These are phyloP conservation scores for Campoletis raptor DNA, from an alignment of 2,888 invertebrate genomes.

Conservation along the genomic window DNA sequence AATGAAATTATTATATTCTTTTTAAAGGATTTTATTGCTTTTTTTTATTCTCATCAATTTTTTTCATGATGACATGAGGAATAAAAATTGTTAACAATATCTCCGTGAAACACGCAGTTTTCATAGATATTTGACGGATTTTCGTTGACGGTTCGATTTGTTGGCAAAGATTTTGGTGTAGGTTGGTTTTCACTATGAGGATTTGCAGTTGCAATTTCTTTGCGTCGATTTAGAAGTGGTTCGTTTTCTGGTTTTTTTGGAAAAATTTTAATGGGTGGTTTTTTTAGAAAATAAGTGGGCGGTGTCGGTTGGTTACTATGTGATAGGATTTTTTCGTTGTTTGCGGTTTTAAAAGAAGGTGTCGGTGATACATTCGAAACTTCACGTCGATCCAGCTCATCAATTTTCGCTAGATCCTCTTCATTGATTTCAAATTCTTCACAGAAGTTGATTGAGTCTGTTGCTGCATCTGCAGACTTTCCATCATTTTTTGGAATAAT, in stretches of 20 bases:
- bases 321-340: not conserved
- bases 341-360: conserved; percentile 7
- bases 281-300: not conserved
- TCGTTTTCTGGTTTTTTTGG: not conserved
- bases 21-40: too few species aligned
- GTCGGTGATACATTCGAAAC: conserved; percentile 7
- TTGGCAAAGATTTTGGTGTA: not conserved
- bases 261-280: not conserved
- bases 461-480: not conserved
- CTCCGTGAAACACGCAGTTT: not conserved
- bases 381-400: conserved; percentile 2
- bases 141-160: not conserved
- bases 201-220: conserved; percentile 2
- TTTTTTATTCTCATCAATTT: too few species aligned
- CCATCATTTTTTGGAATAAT: not conserved
- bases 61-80: too few species aligned
- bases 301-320: not conserved
- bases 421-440: conserved; percentile 1
- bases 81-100: too few species aligned
- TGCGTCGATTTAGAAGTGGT: not conserved
- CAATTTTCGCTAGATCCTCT: conserved; percentile 2
- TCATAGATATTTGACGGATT: conserved; percentile 9
- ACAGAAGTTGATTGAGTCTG: not conserved
- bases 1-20: conserved; percentile 2
- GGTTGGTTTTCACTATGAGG: not conserved